Conservation (phyloP, 2,113 vertebrate genomes). For the Corythornis madagascariensis region DNA sequence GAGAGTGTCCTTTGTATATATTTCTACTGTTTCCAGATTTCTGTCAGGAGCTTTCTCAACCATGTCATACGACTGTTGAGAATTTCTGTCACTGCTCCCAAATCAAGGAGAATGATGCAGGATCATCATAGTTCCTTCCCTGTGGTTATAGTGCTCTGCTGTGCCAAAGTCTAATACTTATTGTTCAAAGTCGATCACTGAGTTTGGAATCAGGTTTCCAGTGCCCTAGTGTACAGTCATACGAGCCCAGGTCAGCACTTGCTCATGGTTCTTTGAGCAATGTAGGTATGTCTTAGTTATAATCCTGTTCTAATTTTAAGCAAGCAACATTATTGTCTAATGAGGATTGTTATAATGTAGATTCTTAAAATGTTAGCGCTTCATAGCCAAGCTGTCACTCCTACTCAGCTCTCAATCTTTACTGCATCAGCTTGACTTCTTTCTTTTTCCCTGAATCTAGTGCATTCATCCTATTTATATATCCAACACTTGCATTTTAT, state of each 20-base stretch:
- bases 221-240: fast-evolving
- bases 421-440: background rate
- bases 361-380: background rate
- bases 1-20: too few species aligned
- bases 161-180: background rate
- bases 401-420: background rate
- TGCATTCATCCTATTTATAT: background rate
- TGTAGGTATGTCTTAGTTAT: background rate
- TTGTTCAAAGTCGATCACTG: background rate
- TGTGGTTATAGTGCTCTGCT: background rate
- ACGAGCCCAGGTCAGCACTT: background rate
- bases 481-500: background rate
- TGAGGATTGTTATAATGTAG: background rate
- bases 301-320: background rate
- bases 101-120: background rate
- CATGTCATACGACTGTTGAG: background rate
- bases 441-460: background rate
- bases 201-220: background rate
- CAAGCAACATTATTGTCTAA: background rate
- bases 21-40: background rate
- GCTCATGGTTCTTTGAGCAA: background rate
- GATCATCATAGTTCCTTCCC: background rate
- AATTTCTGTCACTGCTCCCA: background rate
- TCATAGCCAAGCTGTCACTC: background rate
- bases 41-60: background rate